Conservation (phyloP, 2,888 invertebrate genomes). For the Acanthosepion lycidas region DNA sequence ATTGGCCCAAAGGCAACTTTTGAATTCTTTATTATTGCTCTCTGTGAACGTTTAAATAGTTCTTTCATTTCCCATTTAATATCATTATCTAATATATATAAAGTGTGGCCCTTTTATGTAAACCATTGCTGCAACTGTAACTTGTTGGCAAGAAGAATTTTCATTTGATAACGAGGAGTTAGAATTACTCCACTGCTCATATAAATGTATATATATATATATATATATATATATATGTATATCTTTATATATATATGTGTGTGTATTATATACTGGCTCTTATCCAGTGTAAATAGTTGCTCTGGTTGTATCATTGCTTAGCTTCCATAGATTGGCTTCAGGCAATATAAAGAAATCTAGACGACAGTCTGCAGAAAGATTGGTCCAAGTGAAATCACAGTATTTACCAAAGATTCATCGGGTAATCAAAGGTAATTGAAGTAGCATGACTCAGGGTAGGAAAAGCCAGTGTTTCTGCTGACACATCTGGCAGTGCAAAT, state of each 20-base stretch:
- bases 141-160: too few species aligned
- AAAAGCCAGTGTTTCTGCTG: neutral
- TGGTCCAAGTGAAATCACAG: neutral
- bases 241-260: neutral
- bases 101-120: too few species aligned
- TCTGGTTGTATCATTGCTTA: conserved; percentile 8
- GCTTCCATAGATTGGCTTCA: neutral
- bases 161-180: too few species aligned
- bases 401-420: conserved; percentile 33
- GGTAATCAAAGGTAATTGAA: neutral
- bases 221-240: neutral
- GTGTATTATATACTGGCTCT: neutral
- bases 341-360: neutral
- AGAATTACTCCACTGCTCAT: too few species aligned
- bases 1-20: too few species aligned
- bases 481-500: conserved; percentile 33
- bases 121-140: too few species aligned
- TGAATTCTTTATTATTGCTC: too few species aligned
- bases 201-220: neutral
- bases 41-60: too few species aligned
- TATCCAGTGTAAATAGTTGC: neutral
- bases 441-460: neutral
- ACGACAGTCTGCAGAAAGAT: neutral
- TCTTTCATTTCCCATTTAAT: too few species aligned
- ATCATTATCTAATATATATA: too few species aligned